Conservation (phyloP, 2,888 invertebrate species). For the Cataglyphis rosenhaueri region DNA sequence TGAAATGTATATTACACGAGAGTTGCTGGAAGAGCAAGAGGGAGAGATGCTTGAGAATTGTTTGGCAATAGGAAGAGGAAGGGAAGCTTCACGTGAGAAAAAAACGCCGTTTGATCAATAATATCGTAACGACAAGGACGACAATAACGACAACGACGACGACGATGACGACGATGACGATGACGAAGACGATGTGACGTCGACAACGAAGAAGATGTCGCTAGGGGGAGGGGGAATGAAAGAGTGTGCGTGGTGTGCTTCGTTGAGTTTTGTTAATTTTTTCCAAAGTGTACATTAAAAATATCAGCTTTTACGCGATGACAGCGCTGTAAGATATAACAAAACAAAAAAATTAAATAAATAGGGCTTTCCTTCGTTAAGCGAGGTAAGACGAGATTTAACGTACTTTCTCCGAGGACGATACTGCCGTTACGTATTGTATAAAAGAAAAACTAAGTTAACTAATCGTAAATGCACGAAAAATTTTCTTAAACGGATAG, state of each 20-base stretch:
- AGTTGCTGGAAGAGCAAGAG: conserved; percentile 28
- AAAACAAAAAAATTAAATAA: conserved; percentile 49
- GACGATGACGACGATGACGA: conserved; percentile 34
- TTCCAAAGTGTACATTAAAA: conserved; percentile 71
- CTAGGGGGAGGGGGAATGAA: conserved; percentile 57
- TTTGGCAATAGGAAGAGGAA: conserved; percentile 24
- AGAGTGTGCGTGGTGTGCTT: conserved; percentile 73
- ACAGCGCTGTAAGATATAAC: conserved; percentile 76
- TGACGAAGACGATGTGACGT: conserved; percentile 14
- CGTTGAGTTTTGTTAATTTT: conserved; percentile 71
- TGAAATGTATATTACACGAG: conserved; percentile 7
- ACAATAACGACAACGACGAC: conserved; percentile 12
- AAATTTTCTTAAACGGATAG: conserved; percentile 76
- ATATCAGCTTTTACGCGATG: conserved; percentile 88
- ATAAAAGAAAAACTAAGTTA: conserved; percentile 73
- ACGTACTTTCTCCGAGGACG: conserved; percentile 80
- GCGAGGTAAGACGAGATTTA: conserved; percentile 75
- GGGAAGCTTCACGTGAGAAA: conserved; percentile 26
- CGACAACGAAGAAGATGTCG: conserved; percentile 16
- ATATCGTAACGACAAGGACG: conserved; percentile 54
- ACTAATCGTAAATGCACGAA: conserved; percentile 76
- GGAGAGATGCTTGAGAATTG: conserved; percentile 46
- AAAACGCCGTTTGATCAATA: conserved; percentile 51
- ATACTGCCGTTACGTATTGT: conserved; percentile 80
- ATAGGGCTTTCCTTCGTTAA: conserved; percentile 74